A percentile compares a stretch with the other conserved stretches of the same genome.
Evolutionary conservation across 2,888 invertebrate genomes (phyloP).

Genomic region (Lasioglossum villosulum): DNA sequence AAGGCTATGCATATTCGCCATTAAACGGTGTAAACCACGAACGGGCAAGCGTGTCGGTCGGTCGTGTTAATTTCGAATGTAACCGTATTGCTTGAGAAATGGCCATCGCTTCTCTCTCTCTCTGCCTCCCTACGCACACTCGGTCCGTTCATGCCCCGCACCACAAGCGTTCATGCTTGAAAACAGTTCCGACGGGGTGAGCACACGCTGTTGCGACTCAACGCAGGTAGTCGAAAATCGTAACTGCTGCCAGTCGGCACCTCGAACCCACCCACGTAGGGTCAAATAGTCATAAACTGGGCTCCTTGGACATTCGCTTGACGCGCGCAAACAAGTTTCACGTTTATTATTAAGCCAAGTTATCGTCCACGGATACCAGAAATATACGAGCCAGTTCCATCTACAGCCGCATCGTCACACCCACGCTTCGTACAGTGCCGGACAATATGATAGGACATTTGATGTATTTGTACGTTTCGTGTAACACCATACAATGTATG

Average conservation of each 20-base stretch:
- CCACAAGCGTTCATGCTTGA: background rate
- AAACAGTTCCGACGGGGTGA: background rate
- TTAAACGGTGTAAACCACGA: slow-evolving; percentile 69
- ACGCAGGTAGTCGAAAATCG: background rate
- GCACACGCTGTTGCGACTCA: background rate
- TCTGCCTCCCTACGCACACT: background rate
- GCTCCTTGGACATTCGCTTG: background rate
- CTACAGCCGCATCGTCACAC: too few species aligned
- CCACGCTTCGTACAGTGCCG: too few species aligned
- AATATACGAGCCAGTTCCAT: too few species aligned
- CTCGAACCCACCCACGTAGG: background rate
- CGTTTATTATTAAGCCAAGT: background rate
- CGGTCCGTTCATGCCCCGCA: background rate
- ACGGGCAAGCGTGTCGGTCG: slow-evolving; percentile 50
- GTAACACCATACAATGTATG: too few species aligned
- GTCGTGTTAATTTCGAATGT: slow-evolving; percentile 65
- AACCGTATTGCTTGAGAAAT: slow-evolving; percentile 39
- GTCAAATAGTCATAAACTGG: background rate
- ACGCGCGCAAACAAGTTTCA: background rate
- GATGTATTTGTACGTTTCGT: too few species aligned
- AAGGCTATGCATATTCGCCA: slow-evolving; percentile 68
- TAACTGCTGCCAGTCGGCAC: background rate
- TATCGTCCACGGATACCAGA: too few species aligned
- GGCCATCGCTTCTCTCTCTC: background rate
- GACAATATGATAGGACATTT: too few species aligned